Base-by-base conservation (phyloP, 2,113 vertebrate genomes). In the Oncorhynchus clarkii region DNA sequence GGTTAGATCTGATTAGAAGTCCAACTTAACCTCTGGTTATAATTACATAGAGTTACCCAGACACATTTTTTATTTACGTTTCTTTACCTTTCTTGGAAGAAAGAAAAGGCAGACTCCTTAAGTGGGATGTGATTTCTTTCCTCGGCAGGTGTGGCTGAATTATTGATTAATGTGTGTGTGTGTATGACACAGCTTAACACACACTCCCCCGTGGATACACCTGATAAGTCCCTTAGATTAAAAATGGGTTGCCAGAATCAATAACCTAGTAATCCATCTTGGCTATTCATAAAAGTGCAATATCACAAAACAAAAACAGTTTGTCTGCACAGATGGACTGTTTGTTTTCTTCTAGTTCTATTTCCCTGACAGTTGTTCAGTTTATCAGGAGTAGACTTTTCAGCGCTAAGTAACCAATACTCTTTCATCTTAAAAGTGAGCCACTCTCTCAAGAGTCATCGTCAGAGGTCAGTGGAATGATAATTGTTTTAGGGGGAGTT, bases 401-500 rank as follows among this genome's bases (percentile, higher is more conserved):
- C 4, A 7, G 2, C 2, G 29, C 0, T 74, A 29, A 8, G 60
- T 39, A 79, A 45, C 9, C 2, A 45, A 73, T 34, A 24, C 65
- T 16, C 22, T 51, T 71, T 9, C 27, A 69, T 8, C 57, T 4
- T n/a, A 75, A 31, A 60, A 71, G 27, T 59, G 48, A 79, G 72
- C 29, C 34, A 71, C 11, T 51, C 49, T 51, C 49, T 51, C 14
- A 51, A 51, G 3, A 51, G 31, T 31, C 54, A 20, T 29, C 14
- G 67, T 82, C 49, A 67, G 49, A 48, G 72, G 39, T 82, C 64
- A 70, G 60, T 77, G 64, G 65, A 84, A 82, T 67, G 72, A 74
- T 79, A 78, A 81, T 86, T 78, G 74, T 83, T 66, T 71, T 45
- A 77, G 48, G n/a, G 31, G 59, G 67, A 80, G 73, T 69, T 65